Percentiles rank a stretch among this genome's conserved stretches.
Evolutionary conservation across 2,797 vertebrate genomes (phyloP).

Genomic region (Anabacerthia variegaticeps): DNA sequence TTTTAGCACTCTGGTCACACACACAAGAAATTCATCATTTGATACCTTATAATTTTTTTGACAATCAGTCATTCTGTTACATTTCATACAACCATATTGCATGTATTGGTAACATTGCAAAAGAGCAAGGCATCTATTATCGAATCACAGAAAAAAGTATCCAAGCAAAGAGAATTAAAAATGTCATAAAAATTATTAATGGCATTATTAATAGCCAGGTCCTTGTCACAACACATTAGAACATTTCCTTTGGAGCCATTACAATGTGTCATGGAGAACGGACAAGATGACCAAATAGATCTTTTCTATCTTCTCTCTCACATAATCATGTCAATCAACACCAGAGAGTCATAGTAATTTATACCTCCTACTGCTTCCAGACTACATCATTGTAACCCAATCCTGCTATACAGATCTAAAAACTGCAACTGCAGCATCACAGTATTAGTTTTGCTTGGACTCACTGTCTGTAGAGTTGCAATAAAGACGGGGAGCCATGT

Average conservation of each 20-base stretch:
- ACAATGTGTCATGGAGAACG: background rate
- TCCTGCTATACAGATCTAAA: background rate
- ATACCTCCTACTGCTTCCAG: background rate
- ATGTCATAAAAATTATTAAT: conserved; percentile 25
- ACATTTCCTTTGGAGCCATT: conserved; percentile 29
- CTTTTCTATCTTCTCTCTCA: conserved; percentile 32
- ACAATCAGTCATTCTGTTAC: background rate
- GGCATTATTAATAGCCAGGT: background rate
- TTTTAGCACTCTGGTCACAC: background rate
- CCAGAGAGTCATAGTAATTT: conserved; percentile 2
- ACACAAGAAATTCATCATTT: background rate
- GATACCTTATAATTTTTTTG: background rate
- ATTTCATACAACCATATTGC: background rate
- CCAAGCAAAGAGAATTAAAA: background rate
- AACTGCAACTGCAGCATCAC: background rate
- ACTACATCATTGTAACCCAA: background rate
- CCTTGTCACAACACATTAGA: conserved; percentile 27
- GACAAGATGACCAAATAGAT: conserved; percentile 36
- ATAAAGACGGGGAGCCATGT: background rate
- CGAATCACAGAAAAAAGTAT: background rate
- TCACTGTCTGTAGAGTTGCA: background rate
- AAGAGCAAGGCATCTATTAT: background rate
- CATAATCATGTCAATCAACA: conserved; percentile 33
- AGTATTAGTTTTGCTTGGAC: background rate
- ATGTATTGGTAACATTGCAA: background rate